Evolutionary conservation across 2,797 vertebrate species (phyloP).

Genomic region (Hyperoplus lanceolatus): DNA sequence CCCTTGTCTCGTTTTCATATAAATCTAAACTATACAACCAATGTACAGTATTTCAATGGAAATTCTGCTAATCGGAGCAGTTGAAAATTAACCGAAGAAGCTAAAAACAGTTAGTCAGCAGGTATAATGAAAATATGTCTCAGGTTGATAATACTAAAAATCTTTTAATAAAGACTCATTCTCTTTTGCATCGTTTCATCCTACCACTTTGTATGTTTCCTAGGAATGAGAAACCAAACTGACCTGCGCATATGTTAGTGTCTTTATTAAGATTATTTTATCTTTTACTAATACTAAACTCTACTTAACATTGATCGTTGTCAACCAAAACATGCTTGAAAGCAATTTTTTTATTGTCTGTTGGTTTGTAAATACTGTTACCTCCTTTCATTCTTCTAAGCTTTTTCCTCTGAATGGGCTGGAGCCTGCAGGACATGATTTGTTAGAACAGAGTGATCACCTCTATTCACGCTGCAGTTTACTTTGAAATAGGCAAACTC

Average conservation of each 20-base stretch:
- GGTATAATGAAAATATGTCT: neutral
- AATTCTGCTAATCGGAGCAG: slow-evolving; percentile 1
- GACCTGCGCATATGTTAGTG: neutral
- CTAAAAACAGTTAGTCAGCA: neutral
- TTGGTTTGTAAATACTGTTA: neutral
- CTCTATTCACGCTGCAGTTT: neutral
- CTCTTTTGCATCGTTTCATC: neutral
- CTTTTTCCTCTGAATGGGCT: neutral
- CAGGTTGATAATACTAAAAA: neutral
- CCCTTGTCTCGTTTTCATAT: neutral
- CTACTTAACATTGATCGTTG: neutral
- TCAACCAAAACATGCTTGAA: neutral
- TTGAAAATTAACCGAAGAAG: neutral
- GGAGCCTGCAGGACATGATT: neutral
- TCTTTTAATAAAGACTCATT: neutral
- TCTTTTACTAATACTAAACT: neutral
- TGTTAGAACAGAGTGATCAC: neutral
- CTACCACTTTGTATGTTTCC: neutral
- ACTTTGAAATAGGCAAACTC: neutral
- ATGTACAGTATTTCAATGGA: neutral
- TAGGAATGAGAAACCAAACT: neutral
- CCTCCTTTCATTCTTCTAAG: too few species aligned
- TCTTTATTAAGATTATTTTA: neutral
- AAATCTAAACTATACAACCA: neutral
- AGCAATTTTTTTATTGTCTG: neutral